Conservation (phyloP, 2,888 invertebrate species). For the Drosophila suboccidentalis region DNA sequence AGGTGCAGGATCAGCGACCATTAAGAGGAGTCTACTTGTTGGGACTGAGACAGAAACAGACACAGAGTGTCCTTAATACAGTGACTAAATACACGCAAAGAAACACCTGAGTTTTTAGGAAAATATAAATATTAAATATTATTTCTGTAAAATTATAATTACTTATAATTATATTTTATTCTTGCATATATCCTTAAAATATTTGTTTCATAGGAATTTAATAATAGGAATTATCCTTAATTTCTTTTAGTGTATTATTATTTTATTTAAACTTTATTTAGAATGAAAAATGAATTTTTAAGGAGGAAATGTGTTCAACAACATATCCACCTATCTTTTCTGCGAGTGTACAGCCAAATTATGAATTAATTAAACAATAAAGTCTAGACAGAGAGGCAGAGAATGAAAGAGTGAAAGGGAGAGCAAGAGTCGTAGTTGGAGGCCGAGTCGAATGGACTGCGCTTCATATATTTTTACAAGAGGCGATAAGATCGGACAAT, state of each 20-base stretch:
- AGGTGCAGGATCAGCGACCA: constrained; percentile 59
- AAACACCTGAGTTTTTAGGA: neutral
- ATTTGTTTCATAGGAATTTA: too few relatives aligned
- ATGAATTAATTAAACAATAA: constrained; percentile 78
- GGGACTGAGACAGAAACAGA: constrained; percentile 3
- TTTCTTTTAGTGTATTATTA: too few relatives aligned
- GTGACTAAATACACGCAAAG: constrained; percentile 16
- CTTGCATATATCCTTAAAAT: too few relatives aligned
- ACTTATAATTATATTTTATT: too few relatives aligned
- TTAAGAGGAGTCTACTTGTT: constrained; percentile 29
- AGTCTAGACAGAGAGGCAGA: constrained; percentile 1
- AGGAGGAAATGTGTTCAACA: too few relatives aligned
- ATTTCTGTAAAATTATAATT: too few relatives aligned
- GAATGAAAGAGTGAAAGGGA: neutral
- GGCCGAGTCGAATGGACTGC: constrained; percentile 32
- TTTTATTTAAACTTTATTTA: too few relatives aligned
- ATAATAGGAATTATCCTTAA: too few relatives aligned
- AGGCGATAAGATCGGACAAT: constrained; percentile 45
- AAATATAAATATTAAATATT: too few relatives aligned
- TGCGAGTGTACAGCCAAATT: constrained; percentile 41
- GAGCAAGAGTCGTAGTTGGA: constrained; percentile 12
- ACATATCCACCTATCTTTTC: too few relatives aligned
- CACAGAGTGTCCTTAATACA: neutral
- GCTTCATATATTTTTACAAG: constrained; percentile 64
- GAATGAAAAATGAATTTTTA: too few relatives aligned